Conservation (phyloP, 1,140 invertebrate species). For the Pseudomyrmex cubaensis region DNA sequence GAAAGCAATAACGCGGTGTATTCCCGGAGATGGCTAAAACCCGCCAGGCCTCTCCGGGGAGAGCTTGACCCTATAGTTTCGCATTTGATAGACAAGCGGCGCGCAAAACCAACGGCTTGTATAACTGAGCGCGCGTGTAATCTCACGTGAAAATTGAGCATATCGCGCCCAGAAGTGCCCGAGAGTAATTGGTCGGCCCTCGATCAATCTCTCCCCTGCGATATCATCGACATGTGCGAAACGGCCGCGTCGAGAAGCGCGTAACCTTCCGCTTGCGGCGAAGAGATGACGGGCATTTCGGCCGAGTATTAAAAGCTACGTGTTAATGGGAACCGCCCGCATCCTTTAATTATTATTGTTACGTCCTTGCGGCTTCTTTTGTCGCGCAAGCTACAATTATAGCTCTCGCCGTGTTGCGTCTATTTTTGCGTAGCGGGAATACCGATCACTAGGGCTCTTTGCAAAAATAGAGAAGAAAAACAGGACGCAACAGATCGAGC, state of each 20-base stretch:
- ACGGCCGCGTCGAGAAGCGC: slow-evolving; percentile 11
- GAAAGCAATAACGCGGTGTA: slow-evolving; percentile 51
- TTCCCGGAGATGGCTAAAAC: slow-evolving; percentile 25
- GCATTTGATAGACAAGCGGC: slow-evolving; percentile 59
- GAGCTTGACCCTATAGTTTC: slow-evolving; percentile 40
- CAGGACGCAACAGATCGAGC: slow-evolving; percentile 65
- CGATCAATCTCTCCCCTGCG: slow-evolving; percentile 39
- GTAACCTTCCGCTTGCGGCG: background rate
- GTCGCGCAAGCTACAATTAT: background rate
- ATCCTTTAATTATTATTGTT: slow-evolving; percentile 13
- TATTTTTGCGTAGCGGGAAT: background rate
- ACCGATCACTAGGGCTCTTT: background rate
- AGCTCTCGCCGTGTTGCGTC: too few relatives aligned
- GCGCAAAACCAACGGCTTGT: slow-evolving; percentile 58
- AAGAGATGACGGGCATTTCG: background rate
- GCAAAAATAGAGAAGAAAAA: slow-evolving; percentile 52
- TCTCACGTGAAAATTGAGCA: slow-evolving; percentile 56
- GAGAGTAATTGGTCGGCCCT: slow-evolving; percentile 22
- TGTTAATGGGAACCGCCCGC: background rate
- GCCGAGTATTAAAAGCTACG: background rate
- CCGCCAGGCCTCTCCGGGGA: background rate
- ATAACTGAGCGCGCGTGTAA: slow-evolving; percentile 55
- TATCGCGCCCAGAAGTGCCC: slow-evolving; percentile 32
- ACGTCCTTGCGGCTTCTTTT: too few relatives aligned
- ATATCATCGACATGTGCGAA: slow-evolving; percentile 30